Evolutionary conservation across 2,797 vertebrate genomes (phyloP), one percentile per base, ranked within the genome.

Genomic region (Merluccius polli): DNA sequence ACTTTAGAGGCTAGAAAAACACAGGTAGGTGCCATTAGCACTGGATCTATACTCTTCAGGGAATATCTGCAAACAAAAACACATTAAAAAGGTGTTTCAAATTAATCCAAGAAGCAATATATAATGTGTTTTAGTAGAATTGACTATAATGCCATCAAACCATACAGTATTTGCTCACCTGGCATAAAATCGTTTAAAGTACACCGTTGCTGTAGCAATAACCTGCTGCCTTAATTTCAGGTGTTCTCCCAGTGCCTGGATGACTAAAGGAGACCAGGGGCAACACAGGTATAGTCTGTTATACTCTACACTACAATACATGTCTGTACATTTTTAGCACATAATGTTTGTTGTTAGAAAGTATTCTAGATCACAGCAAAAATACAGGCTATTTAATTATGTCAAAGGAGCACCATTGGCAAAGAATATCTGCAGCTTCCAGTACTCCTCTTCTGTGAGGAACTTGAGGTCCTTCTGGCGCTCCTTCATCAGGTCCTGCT

Each of bases 1-100:
- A 99, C 98, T 96, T 99, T 99, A 87, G 98, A 99, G 89, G 98
- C 98, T 90, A 99, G 93, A 92, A 99, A 99, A 84, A 99, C 98
- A 94, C 98, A 99, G n/a, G 98, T 99, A 76, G 98, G 98, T 89
- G 98, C 98, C 98, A 99, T 99, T 87, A 99, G 95, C 78, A 99
- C 97, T 74, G 98, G 98, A 93, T 99, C 98, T 89, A 99, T 99
- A 92, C 98, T 99, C 94, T 99, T 99, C 90, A 99, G 89, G 83
- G 98, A 99, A 91, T 99, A 99, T 88, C 98, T 99, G 90, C 82
- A 92, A 91, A 86, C 9, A 0, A 13, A 7, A 1, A 68, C 2
- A 75, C 21, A 33, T 27, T 32, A 2, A 29, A n/a, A 4, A 1
- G 31, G 24, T 0, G 9, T 73, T 27, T 35, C 36, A 5, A 27